A percentile compares a stretch with the other conserved stretches of the same genome.
Conservation (phyloP, 1,140 invertebrate species). For the Drosophila burlai region DNA sequence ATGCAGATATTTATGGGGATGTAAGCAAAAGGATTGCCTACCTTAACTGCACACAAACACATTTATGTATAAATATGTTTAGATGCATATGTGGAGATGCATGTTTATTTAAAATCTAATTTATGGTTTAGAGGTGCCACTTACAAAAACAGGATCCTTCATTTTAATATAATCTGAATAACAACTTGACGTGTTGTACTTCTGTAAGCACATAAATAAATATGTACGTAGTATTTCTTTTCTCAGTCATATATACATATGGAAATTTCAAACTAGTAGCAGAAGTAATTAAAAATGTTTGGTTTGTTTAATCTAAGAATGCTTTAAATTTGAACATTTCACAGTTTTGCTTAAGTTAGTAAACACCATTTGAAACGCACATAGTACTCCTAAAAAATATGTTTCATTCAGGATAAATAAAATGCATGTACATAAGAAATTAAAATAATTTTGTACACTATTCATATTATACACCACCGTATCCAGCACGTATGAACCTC, state of each 20-base stretch:
- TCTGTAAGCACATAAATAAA: neutral
- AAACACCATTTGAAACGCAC: neutral
- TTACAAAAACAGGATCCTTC: neutral
- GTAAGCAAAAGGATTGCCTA: neutral
- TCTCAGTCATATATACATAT: neutral
- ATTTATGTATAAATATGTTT: neutral
- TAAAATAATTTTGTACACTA: conserved; percentile 2
- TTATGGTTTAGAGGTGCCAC: neutral
- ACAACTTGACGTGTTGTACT: neutral
- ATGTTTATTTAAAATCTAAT: neutral
- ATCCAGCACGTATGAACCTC: conserved; percentile 16
- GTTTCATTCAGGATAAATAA: conserved; percentile 2
- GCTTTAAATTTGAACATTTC: no score
- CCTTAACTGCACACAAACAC: no score
- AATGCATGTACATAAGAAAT: conserved; percentile 5
- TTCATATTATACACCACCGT: conserved; percentile 33
- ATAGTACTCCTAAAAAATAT: no score
- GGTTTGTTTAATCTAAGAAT: neutral
- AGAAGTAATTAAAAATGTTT: neutral
- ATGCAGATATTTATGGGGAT: neutral
- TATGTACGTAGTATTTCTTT: neutral
- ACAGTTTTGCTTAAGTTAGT: neutral
- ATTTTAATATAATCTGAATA: neutral
- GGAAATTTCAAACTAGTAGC: neutral
- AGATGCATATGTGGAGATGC: neutral